A percentile compares a stretch with the other conserved stretches of the same genome.
Conservation (phyloP, 2,888 invertebrate species). For the Meteorus colon region DNA sequence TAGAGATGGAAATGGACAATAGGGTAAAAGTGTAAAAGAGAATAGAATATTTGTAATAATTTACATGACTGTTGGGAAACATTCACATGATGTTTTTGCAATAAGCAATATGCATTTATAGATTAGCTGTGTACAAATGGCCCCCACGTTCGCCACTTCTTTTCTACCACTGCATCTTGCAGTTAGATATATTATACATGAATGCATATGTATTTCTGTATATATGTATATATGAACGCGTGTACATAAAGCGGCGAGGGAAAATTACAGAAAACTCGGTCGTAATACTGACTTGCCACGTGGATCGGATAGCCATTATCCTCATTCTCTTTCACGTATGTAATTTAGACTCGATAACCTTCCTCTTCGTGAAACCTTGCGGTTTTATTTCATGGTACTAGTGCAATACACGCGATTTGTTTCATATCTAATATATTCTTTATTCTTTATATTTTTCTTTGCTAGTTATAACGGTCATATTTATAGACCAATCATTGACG, state of each 20-base stretch:
- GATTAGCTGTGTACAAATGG: slow-evolving; percentile 34
- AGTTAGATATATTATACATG: not conserved
- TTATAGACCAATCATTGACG: slow-evolving; percentile 1
- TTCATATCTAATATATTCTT: slow-evolving; percentile 42
- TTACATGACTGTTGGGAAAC: not conserved
- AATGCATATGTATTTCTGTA: not conserved
- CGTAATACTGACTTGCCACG: slow-evolving; percentile 50
- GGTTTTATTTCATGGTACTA: slow-evolving; percentile 37
- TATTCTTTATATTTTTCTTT: slow-evolving; percentile 23
- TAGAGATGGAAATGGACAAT: not conserved
- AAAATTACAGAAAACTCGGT: slow-evolving; percentile 54
- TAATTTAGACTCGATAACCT: slow-evolving; percentile 56
- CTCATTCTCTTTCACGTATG: slow-evolving; percentile 49
- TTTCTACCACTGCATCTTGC: slow-evolving; percentile 21
- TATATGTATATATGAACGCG: not conserved
- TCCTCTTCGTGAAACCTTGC: slow-evolving; percentile 52
- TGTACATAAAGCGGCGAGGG: slow-evolving; percentile 49
- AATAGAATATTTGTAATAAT: not conserved
- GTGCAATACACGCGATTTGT: slow-evolving; percentile 46
- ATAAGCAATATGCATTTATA: not conserved
- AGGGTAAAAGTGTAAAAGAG: not conserved
- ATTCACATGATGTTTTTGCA: not conserved
- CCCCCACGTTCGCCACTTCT: slow-evolving; percentile 30
- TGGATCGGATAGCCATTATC: slow-evolving; percentile 44
- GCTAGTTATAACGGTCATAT: slow-evolving; percentile 40